Conservation (phyloP, 2,888 invertebrate species). For the Aplocera efformata region DNA sequence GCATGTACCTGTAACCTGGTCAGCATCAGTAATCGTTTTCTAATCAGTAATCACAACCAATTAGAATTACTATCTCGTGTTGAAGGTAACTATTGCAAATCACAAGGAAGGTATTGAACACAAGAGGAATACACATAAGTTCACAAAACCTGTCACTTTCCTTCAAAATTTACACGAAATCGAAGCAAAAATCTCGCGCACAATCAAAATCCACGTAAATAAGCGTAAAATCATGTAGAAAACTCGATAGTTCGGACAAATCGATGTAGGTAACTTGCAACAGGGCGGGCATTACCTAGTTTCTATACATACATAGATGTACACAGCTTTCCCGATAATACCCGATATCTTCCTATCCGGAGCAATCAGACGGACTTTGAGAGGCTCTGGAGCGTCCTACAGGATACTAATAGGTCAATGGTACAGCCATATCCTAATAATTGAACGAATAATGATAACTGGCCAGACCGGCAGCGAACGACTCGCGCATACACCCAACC, state of each 20-base stretch:
- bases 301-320: constrained; percentile 33
- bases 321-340: constrained; percentile 37
- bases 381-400: constrained; percentile 27
- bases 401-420: constrained; percentile 38
- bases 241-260: constrained; percentile 42
- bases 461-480: constrained; percentile 39
- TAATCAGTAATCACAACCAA: too few relatives aligned
- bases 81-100: too few relatives aligned
- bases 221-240: constrained; percentile 28
- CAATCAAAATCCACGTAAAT: constrained; percentile 13
- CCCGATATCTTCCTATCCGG: constrained; percentile 34
- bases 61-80: too few relatives aligned
- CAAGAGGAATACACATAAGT: too few relatives aligned
- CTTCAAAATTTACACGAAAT: too few relatives aligned
- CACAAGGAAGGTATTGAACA: too few relatives aligned
- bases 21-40: too few relatives aligned
- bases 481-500: constrained; percentile 44
- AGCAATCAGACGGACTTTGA: constrained; percentile 19
- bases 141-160: too few relatives aligned
- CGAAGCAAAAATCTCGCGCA: too few relatives aligned
- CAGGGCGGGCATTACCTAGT: constrained; percentile 57
- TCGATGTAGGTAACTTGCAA: constrained; percentile 71
- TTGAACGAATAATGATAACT: constrained; percentile 36
- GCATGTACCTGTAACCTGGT: too few relatives aligned
- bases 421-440: constrained; percentile 36